Base-by-base conservation (phyloP, 2,888 invertebrate species). In the Dasypogon diadema region DNA sequence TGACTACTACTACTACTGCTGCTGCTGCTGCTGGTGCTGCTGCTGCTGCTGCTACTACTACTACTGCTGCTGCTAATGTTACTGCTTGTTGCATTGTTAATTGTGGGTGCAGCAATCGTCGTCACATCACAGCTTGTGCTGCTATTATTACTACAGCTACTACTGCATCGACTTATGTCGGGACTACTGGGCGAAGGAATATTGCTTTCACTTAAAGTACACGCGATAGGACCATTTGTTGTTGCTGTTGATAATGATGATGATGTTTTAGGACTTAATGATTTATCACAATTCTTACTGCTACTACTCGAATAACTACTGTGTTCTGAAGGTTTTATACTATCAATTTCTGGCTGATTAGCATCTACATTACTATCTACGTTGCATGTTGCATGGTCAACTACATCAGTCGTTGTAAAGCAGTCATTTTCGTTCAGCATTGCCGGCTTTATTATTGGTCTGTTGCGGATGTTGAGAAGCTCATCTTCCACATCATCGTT, bases 181-280 rank as follows among this genome's bases (percentile, higher is more conserved):
- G 82, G 82, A 79, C 82, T 82, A 77, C 80, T 79, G 77, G 42
- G 60, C 55, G 75, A 74, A 12, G 56, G 55, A 26, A 48, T 74
- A 65, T 60, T 74, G 65, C 65, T 75, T 54, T 51, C 65, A 46
- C 58, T 75, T 54, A 42, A 51, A 46, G 16, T 55, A 75, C 37
- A 42, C 46, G 55, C 8, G 22, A 24, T 60, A 46, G 60, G 46
- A 74, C 48, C 30, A 48, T 46, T 79, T 2, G 79, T 77, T 18
- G 80, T 81, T 84, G 73, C 83, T 85, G 77, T 83, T 84, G 60
- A 83, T 81, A 77, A 84, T 84, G 77, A 55, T 55, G 72, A 56
- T 37, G 56, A 73, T 73, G 42, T 14, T 56, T 56, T 73, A 56
- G 56, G 46, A 56, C 56, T 42, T 56, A 42, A 56, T 16, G 56